Evolutionary conservation across 2,797 vertebrate species (phyloP), one percentile per base, ranked within the genome.

Genomic region (Platyrinchus mystaceus): DNA sequence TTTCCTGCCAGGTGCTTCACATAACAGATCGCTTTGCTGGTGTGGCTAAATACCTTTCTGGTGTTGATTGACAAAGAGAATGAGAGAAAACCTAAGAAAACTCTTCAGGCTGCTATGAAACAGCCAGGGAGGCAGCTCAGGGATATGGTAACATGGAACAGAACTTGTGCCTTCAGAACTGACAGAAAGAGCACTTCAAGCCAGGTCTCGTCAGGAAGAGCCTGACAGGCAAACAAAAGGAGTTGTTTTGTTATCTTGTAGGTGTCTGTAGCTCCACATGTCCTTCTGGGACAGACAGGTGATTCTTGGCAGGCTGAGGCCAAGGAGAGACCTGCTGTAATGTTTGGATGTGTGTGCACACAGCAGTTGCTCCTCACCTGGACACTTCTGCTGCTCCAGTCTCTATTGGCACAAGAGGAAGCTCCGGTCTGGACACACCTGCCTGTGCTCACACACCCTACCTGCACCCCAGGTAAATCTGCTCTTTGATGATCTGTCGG

Each of bases 1-100:
- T 93, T 91, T 87, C 55, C 41, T 93, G 89, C 49, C 75, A 93
- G 85, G 37, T 94, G 69, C 66, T 91, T 91, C 84, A 60, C 4
- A 17, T 93, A 93, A 96, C 70, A 47, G 87, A 93, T 96, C n/a
- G 22, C 75, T 93, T 71, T 87, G 63, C 53, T 93, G 90, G 87
- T 87, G 62, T 91, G 83, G 68, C 86, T 94, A 71, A 95, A 93
- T 74, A 84, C 68, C 59, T 89, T 94, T 90, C 59, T 93, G 63
- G 50, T 95, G 90, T 37, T 91, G 84, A 92, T 44, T 68, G 69
- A 62, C 1, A 5, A 55, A 47, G 50, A 77, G 15, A 68, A 87
- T 8, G 56, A 68, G n/a, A 49, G 17, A 79, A 94, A 94, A 52
- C 9, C 9, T 66, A 34, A 78, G 47, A 32, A 79, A n/a, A 27